Percentiles rank a stretch among this genome's conserved stretches.
phyloP scores from a whole-genome alignment of 1,140 invertebrate genomes.

The Hypsibius dujardini region DNA sequence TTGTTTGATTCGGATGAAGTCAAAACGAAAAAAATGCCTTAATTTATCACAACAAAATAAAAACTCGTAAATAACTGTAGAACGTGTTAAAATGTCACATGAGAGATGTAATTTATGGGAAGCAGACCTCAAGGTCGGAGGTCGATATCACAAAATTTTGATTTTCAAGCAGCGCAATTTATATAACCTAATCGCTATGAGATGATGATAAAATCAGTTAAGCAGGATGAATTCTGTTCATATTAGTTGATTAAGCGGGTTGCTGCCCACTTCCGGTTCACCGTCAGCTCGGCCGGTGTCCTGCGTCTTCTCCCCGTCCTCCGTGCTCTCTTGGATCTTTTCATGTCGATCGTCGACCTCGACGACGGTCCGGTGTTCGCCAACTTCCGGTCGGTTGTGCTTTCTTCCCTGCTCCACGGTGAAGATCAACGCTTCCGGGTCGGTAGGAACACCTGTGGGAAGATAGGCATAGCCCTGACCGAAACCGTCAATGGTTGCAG shows the following conservation, averaged over 20 bases:
- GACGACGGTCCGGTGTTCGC: neutral
- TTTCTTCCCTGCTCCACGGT: neutral
- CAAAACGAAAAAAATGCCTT: neutral
- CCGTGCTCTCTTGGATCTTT: neutral
- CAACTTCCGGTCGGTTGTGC: slow-evolving; percentile 11
- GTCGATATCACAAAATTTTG: neutral
- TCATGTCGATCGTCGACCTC: neutral
- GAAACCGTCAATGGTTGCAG: no score
- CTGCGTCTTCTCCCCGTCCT: neutral
- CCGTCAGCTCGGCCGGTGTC: neutral
- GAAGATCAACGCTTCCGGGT: neutral
- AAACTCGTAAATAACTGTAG: neutral
- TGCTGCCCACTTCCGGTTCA: slow-evolving; percentile 7
- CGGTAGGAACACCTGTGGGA: neutral
- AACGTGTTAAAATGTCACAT: neutral
- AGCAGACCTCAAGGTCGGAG: neutral
- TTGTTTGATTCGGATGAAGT: neutral
- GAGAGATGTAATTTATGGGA: neutral
- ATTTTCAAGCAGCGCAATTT: neutral
- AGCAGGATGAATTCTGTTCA: neutral
- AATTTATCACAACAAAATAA: neutral
- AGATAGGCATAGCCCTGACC: no score
- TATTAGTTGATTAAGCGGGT: neutral
- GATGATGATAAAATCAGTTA: neutral
- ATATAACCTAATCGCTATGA: neutral